Conservation (phyloP, 53 echinoderm and acorn worm species). For the Holothuria scabra region DNA sequence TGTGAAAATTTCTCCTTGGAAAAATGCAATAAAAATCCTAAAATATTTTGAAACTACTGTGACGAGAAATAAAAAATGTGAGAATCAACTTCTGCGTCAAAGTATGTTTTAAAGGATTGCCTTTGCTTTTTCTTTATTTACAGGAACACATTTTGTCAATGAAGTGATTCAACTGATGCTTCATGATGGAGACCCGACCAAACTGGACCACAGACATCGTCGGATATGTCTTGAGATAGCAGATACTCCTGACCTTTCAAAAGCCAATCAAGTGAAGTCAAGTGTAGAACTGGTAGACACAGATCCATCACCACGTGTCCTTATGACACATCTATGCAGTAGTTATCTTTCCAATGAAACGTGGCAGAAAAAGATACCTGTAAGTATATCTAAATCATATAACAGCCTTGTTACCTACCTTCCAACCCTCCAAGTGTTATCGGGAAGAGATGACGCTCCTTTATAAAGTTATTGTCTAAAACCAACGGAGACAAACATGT, state of each 20-base stretch:
- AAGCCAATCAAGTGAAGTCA: not conserved
- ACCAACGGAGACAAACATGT: no score
- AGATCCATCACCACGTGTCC: not conserved
- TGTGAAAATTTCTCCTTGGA: no score
- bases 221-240: not conserved
- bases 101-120: no score
- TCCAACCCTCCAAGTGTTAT: no score
- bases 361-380: constrained; percentile 13
- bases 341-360: not conserved
- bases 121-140: no score
- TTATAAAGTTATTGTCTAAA: no score
- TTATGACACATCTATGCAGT: constrained; percentile 1
- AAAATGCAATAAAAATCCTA: no score
- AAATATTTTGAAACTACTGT: no score
- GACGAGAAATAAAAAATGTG: no score
- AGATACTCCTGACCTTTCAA: not conserved
- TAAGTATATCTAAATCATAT: not conserved
- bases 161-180: constrained; percentile 9
- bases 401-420: no score
- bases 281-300: not conserved
- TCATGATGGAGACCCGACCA: not conserved
- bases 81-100: no score
- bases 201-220: constrained; percentile 11
- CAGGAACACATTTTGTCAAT: constrained; percentile 19
- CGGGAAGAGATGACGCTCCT: no score